Evolutionary conservation across 2,888 invertebrate species (phyloP).

Genomic region (Xanthorhoe designata): DNA sequence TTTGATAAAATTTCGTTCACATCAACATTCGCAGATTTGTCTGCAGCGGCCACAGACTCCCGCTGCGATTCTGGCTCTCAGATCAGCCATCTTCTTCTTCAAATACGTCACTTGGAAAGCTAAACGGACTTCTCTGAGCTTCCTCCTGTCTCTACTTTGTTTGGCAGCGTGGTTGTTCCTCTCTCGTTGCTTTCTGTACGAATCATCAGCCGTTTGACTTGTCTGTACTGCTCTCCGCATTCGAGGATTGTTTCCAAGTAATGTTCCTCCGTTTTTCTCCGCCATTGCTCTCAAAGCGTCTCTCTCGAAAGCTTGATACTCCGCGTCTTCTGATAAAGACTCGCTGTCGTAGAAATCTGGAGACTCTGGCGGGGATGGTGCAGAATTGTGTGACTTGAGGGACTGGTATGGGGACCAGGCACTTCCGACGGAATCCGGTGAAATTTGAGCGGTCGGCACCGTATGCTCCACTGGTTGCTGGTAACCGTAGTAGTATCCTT

Average conservation of each 20-base stretch:
- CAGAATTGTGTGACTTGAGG: conserved; percentile 42
- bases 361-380: conserved; percentile 78
- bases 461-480: conserved; percentile 46
- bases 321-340: conserved; percentile 77
- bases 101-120: conserved; percentile 94
- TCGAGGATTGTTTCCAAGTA: conserved; percentile 87
- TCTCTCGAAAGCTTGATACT: conserved; percentile 89
- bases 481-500: conserved; percentile 51
- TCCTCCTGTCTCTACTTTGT: conserved; percentile 94
- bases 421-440: conserved; percentile 59
- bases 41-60: conserved; percentile 59
- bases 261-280: conserved; percentile 85
- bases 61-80: conserved; percentile 89
- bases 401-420: conserved; percentile 51
- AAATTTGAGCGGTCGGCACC: conserved; percentile 59
- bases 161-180: conserved; percentile 98
- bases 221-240: conserved; percentile 87
- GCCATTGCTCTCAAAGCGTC: conserved; percentile 89
- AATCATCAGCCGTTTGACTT: conserved; percentile 85
- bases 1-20: conserved; percentile 20
- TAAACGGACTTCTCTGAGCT: conserved; percentile 96
- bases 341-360: conserved; percentile 62
- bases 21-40: conserved; percentile 51
- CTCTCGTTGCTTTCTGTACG: conserved; percentile 94
- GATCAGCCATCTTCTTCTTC: conserved; percentile 94